Evolutionary conservation across 2,888 invertebrate genomes (phyloP), one percentile per base, ranked within the genome.

Genomic region (Euproctis similis): DNA sequence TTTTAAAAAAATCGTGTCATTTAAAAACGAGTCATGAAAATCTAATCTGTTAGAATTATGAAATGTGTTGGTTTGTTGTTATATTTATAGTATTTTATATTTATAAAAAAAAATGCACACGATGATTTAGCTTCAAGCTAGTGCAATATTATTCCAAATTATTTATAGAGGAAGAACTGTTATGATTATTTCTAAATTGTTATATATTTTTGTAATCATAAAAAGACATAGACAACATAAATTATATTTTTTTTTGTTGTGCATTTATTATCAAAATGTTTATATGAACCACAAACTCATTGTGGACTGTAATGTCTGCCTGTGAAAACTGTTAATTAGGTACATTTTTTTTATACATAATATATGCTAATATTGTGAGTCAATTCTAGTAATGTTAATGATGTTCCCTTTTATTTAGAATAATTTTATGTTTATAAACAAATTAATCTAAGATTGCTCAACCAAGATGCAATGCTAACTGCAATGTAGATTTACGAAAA

Each of bases 101-200:
- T 70, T 71, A 65, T 62, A 54, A 57, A n/a, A n/a, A n/a, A n/a
- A 53, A 64, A 64, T 74, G 78, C 82, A 81, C 80, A 68, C 65
- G 49, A 61, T 71, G 49, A 66, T 73, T 77, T 80, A 75, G 74
- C 80, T 76, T 72, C 67, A 70, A 78, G 76, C 80, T 81, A 68
- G 82, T 82, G 82, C 78, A 77, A 80, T 77, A 77, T 69, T 76
- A 80, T 80, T 81, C 81, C 81, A 82, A 81, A 81, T 80, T 81
- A 65, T 78, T 76, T 76, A 67, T 75, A 69, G 31, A 61, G 55
- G 41, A 59, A 61, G 6, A 72, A 71, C 58, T 76, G 73, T 78
- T 80, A 68, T 73, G 59, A 68, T 81, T 74, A 78, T 78, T 80
- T 81, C 80, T 71, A 80, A 81, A 81, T 80, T 80, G 74, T 81